These are phyloP conservation scores for Rhingia rostrata DNA, from an alignment of 2,888 invertebrate genomes.

Conservation along the genomic window DNA sequence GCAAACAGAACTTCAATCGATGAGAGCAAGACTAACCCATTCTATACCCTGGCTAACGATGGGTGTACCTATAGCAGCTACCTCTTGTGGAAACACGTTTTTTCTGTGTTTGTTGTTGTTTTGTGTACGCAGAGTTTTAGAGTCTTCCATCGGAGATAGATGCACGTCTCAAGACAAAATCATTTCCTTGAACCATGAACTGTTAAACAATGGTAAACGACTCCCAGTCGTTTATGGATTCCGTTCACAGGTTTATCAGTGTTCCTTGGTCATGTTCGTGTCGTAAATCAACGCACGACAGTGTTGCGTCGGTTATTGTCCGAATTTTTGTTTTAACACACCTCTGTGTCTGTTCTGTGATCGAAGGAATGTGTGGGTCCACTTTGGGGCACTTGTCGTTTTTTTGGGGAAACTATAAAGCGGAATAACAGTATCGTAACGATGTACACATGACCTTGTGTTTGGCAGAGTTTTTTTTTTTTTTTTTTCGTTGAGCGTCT, in stretches of 20 bases:
- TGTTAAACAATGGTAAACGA: conserved; percentile 52
- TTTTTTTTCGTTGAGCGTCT: no score
- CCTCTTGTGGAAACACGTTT: background rate
- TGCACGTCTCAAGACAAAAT: conserved; percentile 51
- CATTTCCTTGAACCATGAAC: conserved; percentile 58
- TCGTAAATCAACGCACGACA: conserved; percentile 60
- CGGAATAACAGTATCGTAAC: conserved; percentile 52
- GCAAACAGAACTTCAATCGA: conserved; percentile 62
- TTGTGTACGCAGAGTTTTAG: background rate
- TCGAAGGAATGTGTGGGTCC: conserved; percentile 23
- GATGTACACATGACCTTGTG: conserved; percentile 59
- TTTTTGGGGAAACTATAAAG: conserved; percentile 32
- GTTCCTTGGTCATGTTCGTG: conserved; percentile 62
- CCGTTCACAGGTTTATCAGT: conserved; percentile 60
- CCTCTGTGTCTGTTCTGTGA: background rate
- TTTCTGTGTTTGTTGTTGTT: background rate
- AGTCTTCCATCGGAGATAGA: conserved; percentile 23
- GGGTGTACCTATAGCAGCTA: conserved; percentile 30
- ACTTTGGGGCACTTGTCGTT: background rate
- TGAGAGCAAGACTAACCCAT: conserved; percentile 9
- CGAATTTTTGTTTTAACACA: conserved; percentile 38
- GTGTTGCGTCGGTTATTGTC: conserved; percentile 43
- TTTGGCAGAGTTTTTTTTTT: conserved; percentile 29
- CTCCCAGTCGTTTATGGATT: conserved; percentile 52
- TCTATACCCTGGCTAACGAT: background rate